A percentile compares a stretch with the other conserved stretches of the same genome.
These are phyloP conservation scores for Carcinoscorpius rotundicauda DNA, from an alignment of 1,140 invertebrate genomes.

Conservation along the genomic window DNA sequence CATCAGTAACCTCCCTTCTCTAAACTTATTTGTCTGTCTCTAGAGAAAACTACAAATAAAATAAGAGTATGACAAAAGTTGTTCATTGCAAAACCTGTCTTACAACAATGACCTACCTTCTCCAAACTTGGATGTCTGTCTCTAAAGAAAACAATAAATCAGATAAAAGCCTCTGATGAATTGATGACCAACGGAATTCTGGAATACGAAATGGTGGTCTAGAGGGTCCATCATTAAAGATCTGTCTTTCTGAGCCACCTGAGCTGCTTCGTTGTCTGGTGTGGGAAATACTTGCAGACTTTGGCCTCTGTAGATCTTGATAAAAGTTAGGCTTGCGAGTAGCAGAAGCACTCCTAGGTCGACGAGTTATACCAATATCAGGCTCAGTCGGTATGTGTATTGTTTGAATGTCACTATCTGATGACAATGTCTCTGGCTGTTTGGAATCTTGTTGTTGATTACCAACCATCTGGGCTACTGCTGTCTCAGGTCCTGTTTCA, in stretches of 20 bases:
- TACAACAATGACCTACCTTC: conserved; percentile 40
- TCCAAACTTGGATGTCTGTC: conserved; percentile 91
- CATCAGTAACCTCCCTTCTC: no score
- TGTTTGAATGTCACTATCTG: not conserved
- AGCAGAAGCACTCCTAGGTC: conserved; percentile 15
- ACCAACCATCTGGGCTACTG: no score
- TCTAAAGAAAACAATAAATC: conserved; percentile 95
- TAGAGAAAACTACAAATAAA: no score
- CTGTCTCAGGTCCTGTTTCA: no score
- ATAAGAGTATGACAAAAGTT: no score
- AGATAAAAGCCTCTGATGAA: conserved; percentile 90
- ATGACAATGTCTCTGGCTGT: conserved; percentile 1
- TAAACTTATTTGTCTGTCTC: no score
- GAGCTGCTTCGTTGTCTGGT: conserved; percentile 1
- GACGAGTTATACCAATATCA: conserved; percentile 12
- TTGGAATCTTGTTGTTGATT: not conserved
- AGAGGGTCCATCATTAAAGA: conserved; percentile 20
- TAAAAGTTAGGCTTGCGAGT: conserved; percentile 6
- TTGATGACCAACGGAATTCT: conserved; percentile 98
- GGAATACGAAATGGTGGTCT: conserved; percentile 92
- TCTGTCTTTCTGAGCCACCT: conserved; percentile 4
- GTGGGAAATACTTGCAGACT: conserved; percentile 13
- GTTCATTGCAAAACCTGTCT: no score
- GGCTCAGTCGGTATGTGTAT: conserved; percentile 4
- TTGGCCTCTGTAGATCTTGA: conserved; percentile 11